phyloP scores from a whole-genome alignment of 2,888 invertebrate genomes.

The Hirtodrosophila trivittata region DNA sequence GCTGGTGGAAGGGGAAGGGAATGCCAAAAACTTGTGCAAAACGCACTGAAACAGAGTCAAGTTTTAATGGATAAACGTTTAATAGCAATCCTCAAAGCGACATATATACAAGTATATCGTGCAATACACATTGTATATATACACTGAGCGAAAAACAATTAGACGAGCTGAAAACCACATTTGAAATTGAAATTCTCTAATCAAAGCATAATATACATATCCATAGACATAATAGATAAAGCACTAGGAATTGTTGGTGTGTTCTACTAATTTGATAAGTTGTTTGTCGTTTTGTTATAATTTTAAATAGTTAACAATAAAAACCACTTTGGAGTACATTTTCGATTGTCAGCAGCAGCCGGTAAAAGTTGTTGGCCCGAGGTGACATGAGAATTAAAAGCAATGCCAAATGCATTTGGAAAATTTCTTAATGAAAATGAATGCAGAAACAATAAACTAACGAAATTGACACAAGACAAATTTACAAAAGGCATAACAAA shows the following conservation, averaged over 20 bases:
- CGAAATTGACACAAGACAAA: slow-evolving; percentile 15
- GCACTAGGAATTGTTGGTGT: no score
- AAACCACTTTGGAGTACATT: slow-evolving; percentile 16
- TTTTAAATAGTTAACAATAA: slow-evolving; percentile 7
- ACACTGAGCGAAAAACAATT: neutral
- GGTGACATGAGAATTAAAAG: slow-evolving; percentile 23
- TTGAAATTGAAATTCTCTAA: no score
- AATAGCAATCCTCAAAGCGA: neutral
- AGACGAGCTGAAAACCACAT: neutral
- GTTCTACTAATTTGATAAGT: no score
- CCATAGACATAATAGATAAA: no score
- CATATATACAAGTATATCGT: slow-evolving; percentile 1
- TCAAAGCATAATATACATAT: no score
- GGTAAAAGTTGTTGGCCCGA: slow-evolving; percentile 2
- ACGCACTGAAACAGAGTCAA: slow-evolving; percentile 20
- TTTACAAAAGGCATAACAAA: slow-evolving; percentile 2
- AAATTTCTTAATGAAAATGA: slow-evolving; percentile 28
- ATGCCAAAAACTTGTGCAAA: slow-evolving; percentile 23
- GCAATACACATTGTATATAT: neutral
- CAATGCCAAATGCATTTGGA: slow-evolving; percentile 16
- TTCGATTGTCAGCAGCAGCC: neutral
- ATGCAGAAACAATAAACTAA: slow-evolving; percentile 32
- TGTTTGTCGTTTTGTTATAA: neutral
- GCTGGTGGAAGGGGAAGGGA: neutral
- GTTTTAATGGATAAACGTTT: slow-evolving; percentile 22